These are phyloP conservation scores for Leptinotarsa tumamoca DNA, from an alignment of 2,888 invertebrate species.

Conservation along the genomic window DNA sequence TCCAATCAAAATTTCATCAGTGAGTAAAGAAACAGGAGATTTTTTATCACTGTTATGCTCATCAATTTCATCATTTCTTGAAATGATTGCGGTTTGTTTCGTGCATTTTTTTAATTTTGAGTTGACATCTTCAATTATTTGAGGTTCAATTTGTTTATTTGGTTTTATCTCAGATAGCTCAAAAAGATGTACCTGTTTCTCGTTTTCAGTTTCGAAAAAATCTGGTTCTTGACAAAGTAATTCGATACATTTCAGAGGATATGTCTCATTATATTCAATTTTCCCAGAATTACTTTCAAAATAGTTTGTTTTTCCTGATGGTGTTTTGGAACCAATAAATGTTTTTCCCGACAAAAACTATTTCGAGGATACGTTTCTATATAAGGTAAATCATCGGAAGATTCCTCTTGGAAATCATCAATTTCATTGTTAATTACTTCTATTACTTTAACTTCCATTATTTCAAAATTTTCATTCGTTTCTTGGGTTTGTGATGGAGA, in stretches of 20 bases:
- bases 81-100: neutral
- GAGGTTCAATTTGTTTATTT: neutral
- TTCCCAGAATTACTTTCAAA: neutral
- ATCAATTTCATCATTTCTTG: neutral
- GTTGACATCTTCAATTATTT: too few relatives aligned
- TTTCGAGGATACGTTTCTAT: conserved; percentile 29
- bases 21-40: neutral
- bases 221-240: neutral
- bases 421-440: conserved; percentile 51
- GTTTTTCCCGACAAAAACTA: neutral
- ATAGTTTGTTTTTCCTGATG: neutral
- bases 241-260: conserved; percentile 9
- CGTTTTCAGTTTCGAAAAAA: neutral
- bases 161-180: neutral
- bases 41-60: neutral
- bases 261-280: conserved; percentile 21
- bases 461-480: conserved; percentile 33
- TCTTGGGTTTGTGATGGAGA: conserved; percentile 1
- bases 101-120: too few relatives aligned
- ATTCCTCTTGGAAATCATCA: conserved; percentile 40
- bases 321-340: conserved; percentile 1
- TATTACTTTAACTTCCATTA: conserved; percentile 47
- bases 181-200: neutral
- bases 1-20: neutral
- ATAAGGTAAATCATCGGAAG: conserved; percentile 3